Conservation (phyloP, 2,113 vertebrate genomes). For the Eptesicus fuscus region DNA sequence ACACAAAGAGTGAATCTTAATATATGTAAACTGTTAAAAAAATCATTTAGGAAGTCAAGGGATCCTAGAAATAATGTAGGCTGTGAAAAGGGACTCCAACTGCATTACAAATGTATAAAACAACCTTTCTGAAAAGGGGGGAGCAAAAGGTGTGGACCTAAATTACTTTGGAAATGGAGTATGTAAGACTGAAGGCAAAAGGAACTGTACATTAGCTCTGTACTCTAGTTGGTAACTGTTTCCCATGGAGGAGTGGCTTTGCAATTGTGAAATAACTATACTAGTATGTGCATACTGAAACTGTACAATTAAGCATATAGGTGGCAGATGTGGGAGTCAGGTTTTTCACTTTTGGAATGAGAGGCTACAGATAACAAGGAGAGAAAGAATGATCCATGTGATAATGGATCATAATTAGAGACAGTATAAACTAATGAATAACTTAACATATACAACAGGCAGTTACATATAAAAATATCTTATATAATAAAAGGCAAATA, state of each 20-base stretch:
- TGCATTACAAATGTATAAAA: not conserved
- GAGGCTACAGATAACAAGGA: not conserved
- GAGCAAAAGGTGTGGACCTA: not conserved
- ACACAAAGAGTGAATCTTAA: not conserved
- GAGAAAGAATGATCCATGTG: not conserved
- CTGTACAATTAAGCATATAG: not conserved
- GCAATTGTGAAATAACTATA: not conserved
- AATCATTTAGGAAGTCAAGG: not conserved
- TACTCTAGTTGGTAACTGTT: not conserved
- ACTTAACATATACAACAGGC: not conserved
- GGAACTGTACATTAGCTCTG: not conserved
- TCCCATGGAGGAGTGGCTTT: not conserved
- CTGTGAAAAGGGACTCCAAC: not conserved
- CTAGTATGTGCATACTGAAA: not conserved
- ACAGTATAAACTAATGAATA: not conserved
- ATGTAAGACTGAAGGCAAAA: not conserved
- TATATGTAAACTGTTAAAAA: not conserved
- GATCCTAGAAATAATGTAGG: not conserved
- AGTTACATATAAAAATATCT: not conserved
- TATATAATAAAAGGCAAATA: no score
- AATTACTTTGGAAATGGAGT: not conserved
- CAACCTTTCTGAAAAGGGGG: not conserved
- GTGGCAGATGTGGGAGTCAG: not conserved
- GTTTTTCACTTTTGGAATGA: not conserved
- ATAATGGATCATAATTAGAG: not conserved